Evolutionary conservation across 64 coral and sea anemone species (phyloP), one percentile per base, ranked within the genome.

Genomic region (Actinia tenebrosa): DNA sequence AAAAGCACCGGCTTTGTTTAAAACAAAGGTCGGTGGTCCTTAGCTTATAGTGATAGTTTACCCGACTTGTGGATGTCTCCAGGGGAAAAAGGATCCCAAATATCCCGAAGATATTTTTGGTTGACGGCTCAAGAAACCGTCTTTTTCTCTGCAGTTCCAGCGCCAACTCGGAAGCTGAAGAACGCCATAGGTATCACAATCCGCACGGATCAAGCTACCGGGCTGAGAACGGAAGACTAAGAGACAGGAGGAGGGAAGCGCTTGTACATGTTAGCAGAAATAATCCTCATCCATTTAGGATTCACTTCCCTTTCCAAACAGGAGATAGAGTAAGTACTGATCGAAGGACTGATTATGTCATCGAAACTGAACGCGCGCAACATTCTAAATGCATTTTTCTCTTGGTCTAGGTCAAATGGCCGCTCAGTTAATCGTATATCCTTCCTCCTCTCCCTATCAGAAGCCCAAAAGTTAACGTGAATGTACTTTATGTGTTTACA

Each of bases 231-330:
- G 83, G 83, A 15, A 7, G 60, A 64, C 20, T 78, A 11, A 79
- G 86, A 44, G 37, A 58, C 10, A 83, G 64, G n/a, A 14, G 64
- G 13, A 58, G 63, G 63, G 87, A 88, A 54, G 64, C 86, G 1
- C 37, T 84, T 6, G 16, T 87, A 16, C 91, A 92, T 16, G 86
- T 88, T 60, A 88, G 86, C 64, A 75, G 91, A 59, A 92, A 92
- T 64, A 92, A 92, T 11, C 91, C 91, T 3, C 91, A 92, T 20
- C 91, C 91, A 16, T 92, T 86, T 59, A 71, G 91, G 9, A 92
- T 92, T 2, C 80, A 86, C 37, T 92, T 92, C 72, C 91, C 91
- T 20, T 92, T 88, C 64, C 91, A 92, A 53, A 92, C 46, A 3
- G 86, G 91, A 6, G 91, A 92, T 64, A 77, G 80, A 80, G 91